Evolutionary conservation across 2,113 vertebrate species (phyloP).

Genomic region (Ariopsis seemanni): DNA sequence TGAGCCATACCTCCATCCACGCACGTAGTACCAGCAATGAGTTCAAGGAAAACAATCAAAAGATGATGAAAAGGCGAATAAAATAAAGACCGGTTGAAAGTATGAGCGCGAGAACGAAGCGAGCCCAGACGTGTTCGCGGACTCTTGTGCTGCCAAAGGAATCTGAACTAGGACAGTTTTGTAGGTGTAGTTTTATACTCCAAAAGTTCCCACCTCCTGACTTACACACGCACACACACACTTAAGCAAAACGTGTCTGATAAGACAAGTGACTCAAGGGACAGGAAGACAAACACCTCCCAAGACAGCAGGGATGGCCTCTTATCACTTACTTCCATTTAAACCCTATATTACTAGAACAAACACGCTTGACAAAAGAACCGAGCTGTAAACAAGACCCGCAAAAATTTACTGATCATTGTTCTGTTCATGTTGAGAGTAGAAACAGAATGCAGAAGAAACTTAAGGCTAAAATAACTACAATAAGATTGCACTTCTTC

Average conservation of each 20-base stretch:
- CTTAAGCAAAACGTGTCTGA: slow-evolving; percentile 22
- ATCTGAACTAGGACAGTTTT: slow-evolving; percentile 39
- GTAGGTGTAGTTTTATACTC: slow-evolving; percentile 10
- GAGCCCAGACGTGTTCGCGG: slow-evolving; percentile 60
- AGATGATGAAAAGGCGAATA: neutral
- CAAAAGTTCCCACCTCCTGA: neutral
- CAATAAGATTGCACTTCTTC: neutral
- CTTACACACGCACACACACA: slow-evolving; percentile 22
- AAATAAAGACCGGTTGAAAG: neutral
- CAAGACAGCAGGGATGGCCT: slow-evolving; percentile 8
- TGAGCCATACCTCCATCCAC: slow-evolving; percentile 39
- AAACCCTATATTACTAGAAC: neutral
- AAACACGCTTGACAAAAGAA: neutral
- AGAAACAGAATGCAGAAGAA: neutral
- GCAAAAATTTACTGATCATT: neutral
- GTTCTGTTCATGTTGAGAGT: too few species aligned
- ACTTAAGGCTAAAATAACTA: neutral
- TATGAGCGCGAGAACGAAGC: slow-evolving; percentile 34
- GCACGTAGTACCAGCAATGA: neutral
- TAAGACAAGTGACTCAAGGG: slow-evolving; percentile 40
- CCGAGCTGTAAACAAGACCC: neutral
- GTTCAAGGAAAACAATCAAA: neutral
- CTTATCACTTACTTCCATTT: slow-evolving; percentile 26
- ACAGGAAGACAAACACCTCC: slow-evolving; percentile 53
- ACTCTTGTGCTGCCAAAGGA: slow-evolving; percentile 15